Percentiles rank a stretch among this genome's conserved stretches.
These are phyloP conservation scores for Grammomys surdaster DNA, from an alignment of 2,113 vertebrate genomes.

Conservation along the genomic window DNA sequence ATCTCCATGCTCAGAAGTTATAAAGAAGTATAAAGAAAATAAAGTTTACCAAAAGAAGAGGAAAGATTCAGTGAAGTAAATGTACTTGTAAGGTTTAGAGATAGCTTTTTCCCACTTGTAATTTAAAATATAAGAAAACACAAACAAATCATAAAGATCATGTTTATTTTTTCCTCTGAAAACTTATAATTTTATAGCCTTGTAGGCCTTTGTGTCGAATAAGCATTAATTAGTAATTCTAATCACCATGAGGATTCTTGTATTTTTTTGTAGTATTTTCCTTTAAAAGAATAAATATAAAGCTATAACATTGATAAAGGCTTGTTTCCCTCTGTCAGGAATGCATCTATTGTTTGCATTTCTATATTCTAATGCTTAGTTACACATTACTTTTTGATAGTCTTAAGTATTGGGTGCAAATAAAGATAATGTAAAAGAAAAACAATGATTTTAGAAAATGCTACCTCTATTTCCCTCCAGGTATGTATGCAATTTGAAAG, in stretches of 20 bases:
- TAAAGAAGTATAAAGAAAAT: conserved; percentile 21
- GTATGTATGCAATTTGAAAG: background rate
- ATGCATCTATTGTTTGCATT: background rate
- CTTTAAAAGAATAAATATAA: background rate
- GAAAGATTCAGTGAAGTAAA: background rate
- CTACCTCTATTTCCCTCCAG: background rate
- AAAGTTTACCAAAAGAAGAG: background rate
- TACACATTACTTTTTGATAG: fast-evolving
- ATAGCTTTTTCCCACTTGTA: background rate
- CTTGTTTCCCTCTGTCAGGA: background rate
- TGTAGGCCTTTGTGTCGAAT: background rate
- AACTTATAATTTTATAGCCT: background rate
- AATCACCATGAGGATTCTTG: background rate
- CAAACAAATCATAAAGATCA: background rate
- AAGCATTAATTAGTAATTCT: background rate
- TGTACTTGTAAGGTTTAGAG: background rate
- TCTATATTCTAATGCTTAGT: background rate
- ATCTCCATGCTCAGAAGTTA: background rate
- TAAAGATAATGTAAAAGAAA: background rate
- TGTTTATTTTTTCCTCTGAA: background rate
- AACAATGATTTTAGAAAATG: background rate
- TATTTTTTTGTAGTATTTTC: background rate
- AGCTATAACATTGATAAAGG: background rate
- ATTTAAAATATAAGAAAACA: background rate
- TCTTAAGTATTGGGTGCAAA: background rate